These are phyloP conservation scores for Phyllotreta cruciferae DNA, from an alignment of 2,888 invertebrate species.

Conservation along the genomic window DNA sequence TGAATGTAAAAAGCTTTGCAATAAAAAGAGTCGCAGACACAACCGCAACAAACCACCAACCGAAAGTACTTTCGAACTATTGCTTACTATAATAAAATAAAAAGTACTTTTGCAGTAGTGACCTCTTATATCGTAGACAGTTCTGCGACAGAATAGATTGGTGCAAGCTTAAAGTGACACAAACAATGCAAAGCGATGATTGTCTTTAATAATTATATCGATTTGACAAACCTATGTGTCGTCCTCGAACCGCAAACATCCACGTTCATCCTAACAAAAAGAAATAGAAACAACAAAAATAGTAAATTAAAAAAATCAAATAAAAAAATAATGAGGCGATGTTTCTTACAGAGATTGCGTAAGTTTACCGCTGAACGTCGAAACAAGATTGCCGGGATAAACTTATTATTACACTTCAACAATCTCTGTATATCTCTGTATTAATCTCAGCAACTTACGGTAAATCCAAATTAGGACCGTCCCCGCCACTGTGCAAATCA, in stretches of 20 bases:
- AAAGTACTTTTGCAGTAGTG: slow-evolving; percentile 14
- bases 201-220: slow-evolving; percentile 28
- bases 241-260: slow-evolving; percentile 73
- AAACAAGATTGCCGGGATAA: not conserved
- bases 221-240: slow-evolving; percentile 71
- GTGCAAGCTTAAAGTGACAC: slow-evolving; percentile 53
- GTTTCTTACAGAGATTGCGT: slow-evolving; percentile 2
- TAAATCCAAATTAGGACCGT: slow-evolving; percentile 78
- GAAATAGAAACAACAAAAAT: slow-evolving; percentile 36
- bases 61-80: not conserved
- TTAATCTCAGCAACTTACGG: slow-evolving; percentile 62
- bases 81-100: not conserved
- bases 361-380: not conserved
- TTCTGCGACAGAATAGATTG: slow-evolving; percentile 35
- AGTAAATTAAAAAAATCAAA: slow-evolving; percentile 30
- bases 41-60: slow-evolving; percentile 7
- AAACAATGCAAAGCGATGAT: slow-evolving; percentile 55
- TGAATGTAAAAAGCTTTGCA: slow-evolving; percentile 29
- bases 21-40: slow-evolving; percentile 22
- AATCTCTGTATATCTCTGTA: not conserved
- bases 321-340: slow-evolving; percentile 23
- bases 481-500: slow-evolving; percentile 73
- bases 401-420: not conserved
- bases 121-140: slow-evolving; percentile 20
- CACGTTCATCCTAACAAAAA: slow-evolving; percentile 67